Evolutionary conservation across 2,888 invertebrate genomes (phyloP).

Genomic region (Exocentrus adspersus): DNA sequence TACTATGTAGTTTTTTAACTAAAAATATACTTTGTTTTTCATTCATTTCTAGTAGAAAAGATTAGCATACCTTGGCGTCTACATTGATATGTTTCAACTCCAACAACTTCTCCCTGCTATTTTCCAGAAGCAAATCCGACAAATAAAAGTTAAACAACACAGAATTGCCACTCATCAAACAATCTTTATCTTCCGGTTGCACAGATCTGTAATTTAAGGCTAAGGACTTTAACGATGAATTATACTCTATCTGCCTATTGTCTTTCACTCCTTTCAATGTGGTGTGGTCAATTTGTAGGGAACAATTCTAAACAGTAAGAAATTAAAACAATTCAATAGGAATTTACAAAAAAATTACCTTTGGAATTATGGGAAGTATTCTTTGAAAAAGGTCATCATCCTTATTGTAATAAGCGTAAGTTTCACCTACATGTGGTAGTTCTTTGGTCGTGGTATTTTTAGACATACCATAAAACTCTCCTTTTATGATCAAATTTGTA

Average conservation of each 20-base stretch:
- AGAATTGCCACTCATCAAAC: conserved; percentile 62
- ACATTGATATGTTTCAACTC: conserved; percentile 69
- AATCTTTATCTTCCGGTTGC: conserved; percentile 50
- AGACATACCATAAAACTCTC: conserved; percentile 68
- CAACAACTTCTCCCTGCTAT: conserved; percentile 68
- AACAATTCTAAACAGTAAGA: conserved; percentile 71
- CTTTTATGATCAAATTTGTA: conserved; percentile 68
- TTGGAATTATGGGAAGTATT: conserved; percentile 82
- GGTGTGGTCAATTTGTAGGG: conserved; percentile 75
- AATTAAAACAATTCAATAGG: not conserved
- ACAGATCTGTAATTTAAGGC: conserved; percentile 55
- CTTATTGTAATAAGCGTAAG: conserved; percentile 61
- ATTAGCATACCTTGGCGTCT: conserved; percentile 74
- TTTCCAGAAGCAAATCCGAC: conserved; percentile 71
- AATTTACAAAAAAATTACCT: conserved; percentile 64
- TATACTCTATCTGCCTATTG: conserved; percentile 75
- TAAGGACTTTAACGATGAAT: conserved; percentile 65
- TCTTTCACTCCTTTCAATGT: conserved; percentile 76
- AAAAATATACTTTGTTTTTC: conserved; percentile 45
- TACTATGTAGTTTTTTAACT: conserved; percentile 72
- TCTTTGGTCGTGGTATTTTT: conserved; percentile 56
- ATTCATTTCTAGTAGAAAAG: conserved; percentile 2
- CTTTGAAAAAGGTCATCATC: conserved; percentile 69
- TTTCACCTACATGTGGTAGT: conserved; percentile 31
- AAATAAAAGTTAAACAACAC: conserved; percentile 73